Percentiles rank a stretch among this genome's conserved stretches.
These are phyloP conservation scores for Bombyx huttoni DNA, from an alignment of 2,888 invertebrate species.

Conservation along the genomic window DNA sequence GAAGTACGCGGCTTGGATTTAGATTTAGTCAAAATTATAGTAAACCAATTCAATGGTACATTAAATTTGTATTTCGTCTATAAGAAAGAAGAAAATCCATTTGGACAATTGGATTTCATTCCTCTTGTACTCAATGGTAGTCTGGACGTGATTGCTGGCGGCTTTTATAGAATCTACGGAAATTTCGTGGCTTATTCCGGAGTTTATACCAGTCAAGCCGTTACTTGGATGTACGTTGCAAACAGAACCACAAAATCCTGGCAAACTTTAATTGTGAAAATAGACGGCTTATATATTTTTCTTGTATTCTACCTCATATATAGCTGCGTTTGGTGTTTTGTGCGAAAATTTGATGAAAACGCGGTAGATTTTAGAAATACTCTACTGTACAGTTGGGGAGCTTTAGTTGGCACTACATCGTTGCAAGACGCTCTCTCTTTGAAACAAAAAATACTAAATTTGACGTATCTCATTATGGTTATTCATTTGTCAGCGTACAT, in stretches of 20 bases:
- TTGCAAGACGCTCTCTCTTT: slow-evolving; percentile 27
- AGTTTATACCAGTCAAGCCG: slow-evolving; percentile 30
- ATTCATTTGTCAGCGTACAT: slow-evolving; percentile 39
- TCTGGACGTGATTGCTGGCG: slow-evolving; percentile 44
- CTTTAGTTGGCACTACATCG: slow-evolving; percentile 31
- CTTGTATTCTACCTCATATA: slow-evolving; percentile 36
- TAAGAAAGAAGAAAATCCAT: slow-evolving; percentile 24
- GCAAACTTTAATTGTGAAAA: slow-evolving; percentile 30
- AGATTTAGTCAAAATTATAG: slow-evolving; percentile 41
- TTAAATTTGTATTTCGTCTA: slow-evolving; percentile 28
- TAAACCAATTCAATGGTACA: slow-evolving; percentile 33
- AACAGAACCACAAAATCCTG: slow-evolving; percentile 34
- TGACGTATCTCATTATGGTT: slow-evolving; percentile 34
- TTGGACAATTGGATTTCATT: slow-evolving; percentile 18
- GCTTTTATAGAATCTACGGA: slow-evolving; percentile 39
- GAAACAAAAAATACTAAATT: slow-evolving; percentile 42
- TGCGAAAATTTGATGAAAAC: slow-evolving; percentile 26
- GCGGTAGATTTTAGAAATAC: slow-evolving; percentile 21
- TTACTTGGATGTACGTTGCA: slow-evolving; percentile 39
- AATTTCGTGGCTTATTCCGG: slow-evolving; percentile 46
- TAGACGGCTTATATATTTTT: slow-evolving; percentile 36
- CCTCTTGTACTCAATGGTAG: slow-evolving; percentile 35
- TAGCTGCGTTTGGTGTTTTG: slow-evolving; percentile 27
- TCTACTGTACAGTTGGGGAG: slow-evolving; percentile 38
- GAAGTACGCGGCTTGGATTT: slow-evolving; percentile 31